These are phyloP conservation scores for Drosophila sucinea DNA, from an alignment of 1,140 invertebrate genomes.

Conservation along the genomic window DNA sequence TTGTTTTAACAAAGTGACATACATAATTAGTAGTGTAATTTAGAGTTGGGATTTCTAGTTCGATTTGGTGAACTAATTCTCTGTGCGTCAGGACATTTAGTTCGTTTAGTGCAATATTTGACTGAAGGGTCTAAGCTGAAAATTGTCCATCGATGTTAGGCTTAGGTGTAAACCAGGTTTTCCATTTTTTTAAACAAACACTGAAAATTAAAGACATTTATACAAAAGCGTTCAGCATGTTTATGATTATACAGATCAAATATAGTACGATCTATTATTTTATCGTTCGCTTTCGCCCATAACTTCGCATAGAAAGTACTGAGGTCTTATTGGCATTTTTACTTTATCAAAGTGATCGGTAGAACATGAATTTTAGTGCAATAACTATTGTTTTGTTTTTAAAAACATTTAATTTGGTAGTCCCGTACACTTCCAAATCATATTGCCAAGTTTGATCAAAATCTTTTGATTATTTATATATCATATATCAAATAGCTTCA, in stretches of 20 bases:
- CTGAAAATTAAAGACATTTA: conserved; percentile 2
- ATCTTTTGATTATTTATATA: not conserved
- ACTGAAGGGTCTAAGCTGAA: not conserved
- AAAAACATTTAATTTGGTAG: not conserved
- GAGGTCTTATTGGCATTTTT: not conserved
- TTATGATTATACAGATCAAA: not conserved
- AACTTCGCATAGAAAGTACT: not conserved
- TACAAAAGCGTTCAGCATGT: not conserved
- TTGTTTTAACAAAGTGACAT: conserved; percentile 59
- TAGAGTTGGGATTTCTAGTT: conserved; percentile 14
- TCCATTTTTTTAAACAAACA: conserved; percentile 1
- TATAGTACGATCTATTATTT: not conserved
- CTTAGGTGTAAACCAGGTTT: not conserved
- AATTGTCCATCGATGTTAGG: conserved; percentile 6
- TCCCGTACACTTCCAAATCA: not conserved
- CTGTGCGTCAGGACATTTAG: not conserved
- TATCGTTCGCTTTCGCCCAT: not conserved
- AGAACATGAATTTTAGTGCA: not conserved
- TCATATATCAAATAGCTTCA: not conserved
- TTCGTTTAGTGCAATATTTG: conserved; percentile 14
- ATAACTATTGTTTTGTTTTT: not conserved
- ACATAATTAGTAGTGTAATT: conserved; percentile 40
- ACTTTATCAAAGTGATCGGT: not conserved
- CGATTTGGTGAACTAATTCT: conserved; percentile 5
- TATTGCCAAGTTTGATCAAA: conserved; percentile 1